Evolutionary conservation across 2,113 vertebrate species (phyloP).

Genomic region (Penelope pileata): DNA sequence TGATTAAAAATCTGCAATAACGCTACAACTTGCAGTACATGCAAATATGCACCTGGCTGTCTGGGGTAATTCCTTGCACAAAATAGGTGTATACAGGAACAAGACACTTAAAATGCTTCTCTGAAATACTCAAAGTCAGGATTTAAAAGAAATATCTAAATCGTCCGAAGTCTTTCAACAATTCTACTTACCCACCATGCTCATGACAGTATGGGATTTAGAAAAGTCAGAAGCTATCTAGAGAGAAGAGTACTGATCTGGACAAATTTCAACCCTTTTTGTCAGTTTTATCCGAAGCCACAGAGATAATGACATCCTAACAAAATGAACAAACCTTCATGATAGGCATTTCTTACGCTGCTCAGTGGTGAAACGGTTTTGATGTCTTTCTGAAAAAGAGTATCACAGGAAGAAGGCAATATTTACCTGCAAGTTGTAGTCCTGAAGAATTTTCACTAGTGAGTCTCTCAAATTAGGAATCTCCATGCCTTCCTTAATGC

Average conservation of each 20-base stretch:
- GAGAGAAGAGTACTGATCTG: not conserved
- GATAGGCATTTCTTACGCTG: not conserved
- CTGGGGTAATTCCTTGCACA: not conserved
- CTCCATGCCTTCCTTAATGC: conserved; percentile 99
- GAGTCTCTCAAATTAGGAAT: conserved; percentile 98
- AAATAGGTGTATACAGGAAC: not conserved
- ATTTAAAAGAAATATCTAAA: not conserved
- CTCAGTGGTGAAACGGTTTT: not conserved
- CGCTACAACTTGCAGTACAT: not conserved
- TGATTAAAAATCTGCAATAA: not conserved
- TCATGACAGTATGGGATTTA: not conserved
- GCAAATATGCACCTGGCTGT: not conserved
- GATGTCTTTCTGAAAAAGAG: not conserved
- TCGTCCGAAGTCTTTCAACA: not conserved
- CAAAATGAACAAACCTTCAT: not conserved
- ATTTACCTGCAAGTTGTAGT: conserved; percentile 95
- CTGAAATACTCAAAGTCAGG: not conserved
- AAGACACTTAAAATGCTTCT: not conserved
- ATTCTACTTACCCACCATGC: not conserved
- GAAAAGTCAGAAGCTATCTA: not conserved
- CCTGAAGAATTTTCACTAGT: conserved; percentile 96
- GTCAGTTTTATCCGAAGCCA: not conserved
- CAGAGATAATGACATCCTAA: not conserved
- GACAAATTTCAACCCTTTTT: not conserved
- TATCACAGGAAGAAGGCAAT: not conserved